These are phyloP conservation scores for Acleris literana DNA, from an alignment of 2,888 invertebrate species.

Conservation along the genomic window DNA sequence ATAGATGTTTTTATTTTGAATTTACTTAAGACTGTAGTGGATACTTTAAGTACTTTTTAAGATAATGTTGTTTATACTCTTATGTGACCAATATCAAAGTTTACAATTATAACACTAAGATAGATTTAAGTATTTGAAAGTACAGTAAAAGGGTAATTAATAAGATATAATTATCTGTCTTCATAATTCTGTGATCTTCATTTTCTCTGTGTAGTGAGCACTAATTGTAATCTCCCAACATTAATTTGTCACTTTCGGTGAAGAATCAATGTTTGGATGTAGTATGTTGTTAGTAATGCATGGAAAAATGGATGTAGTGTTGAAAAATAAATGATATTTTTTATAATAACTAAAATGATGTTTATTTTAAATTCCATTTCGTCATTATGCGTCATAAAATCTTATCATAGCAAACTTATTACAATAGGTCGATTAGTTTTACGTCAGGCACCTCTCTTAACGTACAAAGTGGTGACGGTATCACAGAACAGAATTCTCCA, in stretches of 20 bases:
- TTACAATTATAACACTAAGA: constrained; percentile 67
- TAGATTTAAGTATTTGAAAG: constrained; percentile 71
- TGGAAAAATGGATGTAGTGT: constrained; percentile 75
- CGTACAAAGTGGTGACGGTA: too few species aligned
- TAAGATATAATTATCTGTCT: constrained; percentile 71
- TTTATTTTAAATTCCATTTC: not conserved
- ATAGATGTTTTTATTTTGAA: constrained; percentile 38
- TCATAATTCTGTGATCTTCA: constrained; percentile 79
- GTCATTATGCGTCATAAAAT: too few species aligned
- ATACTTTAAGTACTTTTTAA: constrained; percentile 68
- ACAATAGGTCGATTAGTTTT: too few species aligned
- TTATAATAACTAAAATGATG: constrained; percentile 57
- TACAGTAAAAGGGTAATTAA: constrained; percentile 72
- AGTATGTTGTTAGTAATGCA: constrained; percentile 77
- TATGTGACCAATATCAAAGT: constrained; percentile 77
- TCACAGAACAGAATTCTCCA: too few species aligned
- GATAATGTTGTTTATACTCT: constrained; percentile 72
- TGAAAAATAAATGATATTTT: constrained; percentile 80
- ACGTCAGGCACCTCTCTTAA: too few species aligned
- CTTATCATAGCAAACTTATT: too few species aligned
- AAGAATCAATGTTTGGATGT: constrained; percentile 65
- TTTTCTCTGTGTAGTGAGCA: constrained; percentile 61
- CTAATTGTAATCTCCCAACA: constrained; percentile 28
- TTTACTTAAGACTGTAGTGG: constrained; percentile 65
- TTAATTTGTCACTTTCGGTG: constrained; percentile 29